A percentile compares a stretch with the other conserved stretches of the same genome.
phyloP scores from a whole-genome alignment of 1,140 invertebrate genomes.

The Eriocheir sinensis region DNA sequence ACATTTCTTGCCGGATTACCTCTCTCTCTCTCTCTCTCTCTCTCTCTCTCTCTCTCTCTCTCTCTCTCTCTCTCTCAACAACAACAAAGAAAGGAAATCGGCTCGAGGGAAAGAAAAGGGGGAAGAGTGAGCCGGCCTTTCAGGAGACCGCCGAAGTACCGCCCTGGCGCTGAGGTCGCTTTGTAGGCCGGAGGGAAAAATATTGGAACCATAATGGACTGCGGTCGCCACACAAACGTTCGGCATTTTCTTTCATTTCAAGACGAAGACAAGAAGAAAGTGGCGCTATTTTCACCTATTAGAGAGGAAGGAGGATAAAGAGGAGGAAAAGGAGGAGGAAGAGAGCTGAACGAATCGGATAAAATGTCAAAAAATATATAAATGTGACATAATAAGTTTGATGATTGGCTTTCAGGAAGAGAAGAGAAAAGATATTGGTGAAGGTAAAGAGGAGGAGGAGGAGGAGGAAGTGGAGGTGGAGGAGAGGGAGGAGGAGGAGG shows the following conservation, averaged over 20 bases:
- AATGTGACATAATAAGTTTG: too few species aligned
- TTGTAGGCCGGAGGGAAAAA: conserved; percentile 31
- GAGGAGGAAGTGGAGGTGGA: too few species aligned
- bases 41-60: conserved; percentile 5
- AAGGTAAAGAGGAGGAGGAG: too few species aligned
- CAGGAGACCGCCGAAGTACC: conserved; percentile 36
- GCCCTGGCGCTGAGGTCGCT: conserved; percentile 1
- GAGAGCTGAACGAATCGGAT: too few species aligned
- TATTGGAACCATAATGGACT: conserved; percentile 51
- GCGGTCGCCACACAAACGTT: background rate
- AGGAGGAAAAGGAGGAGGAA: background rate
- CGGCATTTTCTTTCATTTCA: conserved; percentile 33
- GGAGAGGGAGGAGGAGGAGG: too few species aligned
- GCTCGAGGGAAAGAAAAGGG: conserved; percentile 14
- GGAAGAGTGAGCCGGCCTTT: background rate
- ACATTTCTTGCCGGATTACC: background rate
- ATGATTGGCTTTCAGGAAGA: too few species aligned
- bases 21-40: conserved; percentile 3
- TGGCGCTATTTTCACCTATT: background rate
- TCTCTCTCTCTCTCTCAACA: background rate
- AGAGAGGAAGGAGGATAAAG: background rate
- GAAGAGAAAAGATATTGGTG: too few species aligned
- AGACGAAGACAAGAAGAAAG: conserved; percentile 19
- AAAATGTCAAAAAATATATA: too few species aligned
- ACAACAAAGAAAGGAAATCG: conserved; percentile 26